Base-by-base conservation (phyloP, 1,140 invertebrate genomes). In the Trichomalopsis sarcophagae region DNA sequence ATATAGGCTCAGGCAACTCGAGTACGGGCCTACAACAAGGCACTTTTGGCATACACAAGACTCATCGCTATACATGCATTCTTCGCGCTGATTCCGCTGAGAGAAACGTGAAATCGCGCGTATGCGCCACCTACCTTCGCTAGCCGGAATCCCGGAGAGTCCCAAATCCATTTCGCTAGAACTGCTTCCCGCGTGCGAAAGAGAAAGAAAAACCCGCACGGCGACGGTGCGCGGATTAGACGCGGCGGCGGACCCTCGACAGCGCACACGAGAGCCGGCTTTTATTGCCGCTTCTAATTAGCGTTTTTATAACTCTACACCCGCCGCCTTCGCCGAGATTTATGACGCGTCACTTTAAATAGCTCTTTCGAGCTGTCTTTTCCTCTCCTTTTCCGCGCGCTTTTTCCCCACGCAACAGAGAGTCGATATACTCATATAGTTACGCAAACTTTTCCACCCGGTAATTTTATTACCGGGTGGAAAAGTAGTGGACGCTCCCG, bases 391-490 rank as follows among this genome's bases (percentile, higher is more conserved):
- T 36, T 21, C 10, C 47, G 23, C 47, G 84, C 69, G 33, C 33
- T 36, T 36, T 73, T 71, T 79, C 80, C 47, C 76, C 73, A 40
- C 82, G 1, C 21, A 30, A 27, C 27, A 55, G 50, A 17, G 50
- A 55, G 14, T 55, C 50, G 50, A 55, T 27, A 27, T 27, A 27
- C 27, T 27, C 27, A 27, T 30, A 30, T 30, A 4, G 14, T 74
- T 13, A 47, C 44, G 36, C 21, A 13, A 44, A n/a, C 11, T 80
- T 69, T 66, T 44, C 30, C 47, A 62, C n/a, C 62, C 83, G 86
- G 84, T 86, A 85, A 87, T 85, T 82, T 30, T 82, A 82, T 47
- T 21, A 6, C 55, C 55, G 44, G 11, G 27, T 1, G 13, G n/a
- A n/a, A n/a, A n/a, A n/a, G n/a, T n/a, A n/a, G n/a, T n/a, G n/a